Evolutionary conservation across 2,797 vertebrate genomes (phyloP).

Genomic region (Hafferia zeledoni): DNA sequence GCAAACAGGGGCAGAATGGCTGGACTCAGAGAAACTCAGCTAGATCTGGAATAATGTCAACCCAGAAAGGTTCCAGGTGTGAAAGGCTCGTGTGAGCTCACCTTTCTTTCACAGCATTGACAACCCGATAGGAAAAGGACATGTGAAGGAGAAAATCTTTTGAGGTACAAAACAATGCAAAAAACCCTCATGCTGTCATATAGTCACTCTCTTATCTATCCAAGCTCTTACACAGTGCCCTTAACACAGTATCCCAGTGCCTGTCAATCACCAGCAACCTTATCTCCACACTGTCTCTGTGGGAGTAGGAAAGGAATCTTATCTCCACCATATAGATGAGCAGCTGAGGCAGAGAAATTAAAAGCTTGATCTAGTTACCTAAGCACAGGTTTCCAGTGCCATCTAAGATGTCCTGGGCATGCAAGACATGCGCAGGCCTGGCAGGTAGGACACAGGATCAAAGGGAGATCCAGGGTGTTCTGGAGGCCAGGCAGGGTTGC

Average conservation of each 20-base stretch:
- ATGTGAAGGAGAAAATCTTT: slow-evolving; percentile 10
- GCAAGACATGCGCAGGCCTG: background rate
- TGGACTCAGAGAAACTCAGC: background rate
- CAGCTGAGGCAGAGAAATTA: slow-evolving; percentile 22
- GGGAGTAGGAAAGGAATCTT: background rate
- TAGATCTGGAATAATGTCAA: background rate
- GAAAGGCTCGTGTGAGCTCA: background rate
- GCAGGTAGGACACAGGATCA: background rate
- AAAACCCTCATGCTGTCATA: background rate
- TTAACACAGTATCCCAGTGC: background rate
- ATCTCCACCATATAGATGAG: background rate
- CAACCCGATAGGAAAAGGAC: background rate
- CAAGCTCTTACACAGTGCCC: slow-evolving; percentile 8
- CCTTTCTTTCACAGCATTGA: background rate
- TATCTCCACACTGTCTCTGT: background rate
- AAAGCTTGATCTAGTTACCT: background rate
- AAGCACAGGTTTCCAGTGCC: background rate
- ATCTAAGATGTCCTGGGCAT: background rate
- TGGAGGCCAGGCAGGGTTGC: background rate
- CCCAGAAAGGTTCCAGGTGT: background rate
- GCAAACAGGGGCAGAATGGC: background rate
- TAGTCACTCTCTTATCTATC: slow-evolving; percentile 28
- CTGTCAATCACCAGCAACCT: slow-evolving; percentile 7
- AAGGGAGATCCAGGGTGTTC: background rate
- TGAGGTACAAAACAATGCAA: background rate